Evolutionary conservation across 2,797 vertebrate species (phyloP).

Genomic region (Trachops cirrhosus): DNA sequence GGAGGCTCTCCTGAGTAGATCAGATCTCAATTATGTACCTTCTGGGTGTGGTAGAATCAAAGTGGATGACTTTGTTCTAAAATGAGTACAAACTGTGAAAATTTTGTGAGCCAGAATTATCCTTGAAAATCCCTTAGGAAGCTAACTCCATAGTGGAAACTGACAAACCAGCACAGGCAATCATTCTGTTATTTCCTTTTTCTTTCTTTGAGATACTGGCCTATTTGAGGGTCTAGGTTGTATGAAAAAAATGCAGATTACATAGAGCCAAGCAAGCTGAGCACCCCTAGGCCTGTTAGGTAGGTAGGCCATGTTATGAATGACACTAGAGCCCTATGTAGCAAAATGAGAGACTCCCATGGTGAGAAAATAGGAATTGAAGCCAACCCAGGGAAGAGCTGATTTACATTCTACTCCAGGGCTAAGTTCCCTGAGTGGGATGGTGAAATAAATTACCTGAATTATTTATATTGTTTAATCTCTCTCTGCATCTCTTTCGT

Average conservation of each 20-base stretch:
- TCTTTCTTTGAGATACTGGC: not conserved
- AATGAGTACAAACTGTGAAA: not conserved
- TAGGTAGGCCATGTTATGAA: not conserved
- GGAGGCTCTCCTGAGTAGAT: not conserved
- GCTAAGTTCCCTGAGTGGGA: not conserved
- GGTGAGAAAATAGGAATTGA: not conserved
- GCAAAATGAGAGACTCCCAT: not conserved
- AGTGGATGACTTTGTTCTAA: not conserved
- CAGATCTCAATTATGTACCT: not conserved
- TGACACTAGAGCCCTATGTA: not conserved
- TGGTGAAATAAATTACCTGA: not conserved
- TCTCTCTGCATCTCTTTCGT: not conserved
- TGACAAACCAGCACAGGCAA: not conserved
- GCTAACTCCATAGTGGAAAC: not conserved
- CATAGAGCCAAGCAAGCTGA: not conserved
- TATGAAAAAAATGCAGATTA: not conserved
- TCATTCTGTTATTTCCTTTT: not conserved
- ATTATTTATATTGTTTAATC: constrained; percentile 35
- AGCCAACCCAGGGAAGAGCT: not conserved
- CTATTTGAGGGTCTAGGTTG: not conserved
- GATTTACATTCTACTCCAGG: not conserved
- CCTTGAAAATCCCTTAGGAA: not conserved
- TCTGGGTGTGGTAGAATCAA: not conserved
- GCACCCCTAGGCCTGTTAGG: not conserved
- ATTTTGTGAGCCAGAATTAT: not conserved